Conservation (phyloP, 1,140 invertebrate genomes). For the Mamestra configurata region DNA sequence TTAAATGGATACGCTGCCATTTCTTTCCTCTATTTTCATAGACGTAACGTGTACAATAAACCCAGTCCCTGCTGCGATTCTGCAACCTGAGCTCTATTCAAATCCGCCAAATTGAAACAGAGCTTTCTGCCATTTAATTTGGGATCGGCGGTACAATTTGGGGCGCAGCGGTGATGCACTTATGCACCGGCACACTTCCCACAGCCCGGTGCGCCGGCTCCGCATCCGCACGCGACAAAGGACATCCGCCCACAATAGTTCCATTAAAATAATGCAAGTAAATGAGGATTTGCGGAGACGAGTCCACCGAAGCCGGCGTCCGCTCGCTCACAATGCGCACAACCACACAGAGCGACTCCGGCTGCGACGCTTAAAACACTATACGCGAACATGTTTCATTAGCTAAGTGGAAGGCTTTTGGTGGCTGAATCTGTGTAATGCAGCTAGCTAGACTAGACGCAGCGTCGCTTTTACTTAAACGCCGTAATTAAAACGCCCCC, state of each 20-base stretch:
- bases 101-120: slow-evolving; percentile 76
- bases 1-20: slow-evolving; percentile 78
- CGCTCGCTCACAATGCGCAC: slow-evolving; percentile 76
- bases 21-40: slow-evolving; percentile 67
- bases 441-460: slow-evolving; percentile 79
- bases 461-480: slow-evolving; percentile 87
- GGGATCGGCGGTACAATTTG: slow-evolving; percentile 75
- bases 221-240: slow-evolving; percentile 83
- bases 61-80: slow-evolving; percentile 61
- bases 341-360: slow-evolving; percentile 47
- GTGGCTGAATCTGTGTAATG: slow-evolving; percentile 87
- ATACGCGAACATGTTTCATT: slow-evolving; percentile 89
- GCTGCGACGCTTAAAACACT: slow-evolving; percentile 85
- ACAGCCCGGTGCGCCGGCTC: slow-evolving; percentile 75
- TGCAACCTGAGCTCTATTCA: slow-evolving; percentile 66
- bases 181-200: slow-evolving; percentile 84
- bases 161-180: slow-evolving; percentile 79
- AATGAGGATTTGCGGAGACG: slow-evolving; percentile 86
- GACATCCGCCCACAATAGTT: slow-evolving; percentile 86
- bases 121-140: slow-evolving; percentile 79
- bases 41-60: slow-evolving; percentile 67
- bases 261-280: slow-evolving; percentile 88
- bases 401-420: slow-evolving; percentile 89
- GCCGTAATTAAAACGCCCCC: slow-evolving; percentile 86
- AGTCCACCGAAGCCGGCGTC: slow-evolving; percentile 77